Evolutionary conservation across 2,888 invertebrate species (phyloP).

Genomic region (Melikaiella ostensackeni): DNA sequence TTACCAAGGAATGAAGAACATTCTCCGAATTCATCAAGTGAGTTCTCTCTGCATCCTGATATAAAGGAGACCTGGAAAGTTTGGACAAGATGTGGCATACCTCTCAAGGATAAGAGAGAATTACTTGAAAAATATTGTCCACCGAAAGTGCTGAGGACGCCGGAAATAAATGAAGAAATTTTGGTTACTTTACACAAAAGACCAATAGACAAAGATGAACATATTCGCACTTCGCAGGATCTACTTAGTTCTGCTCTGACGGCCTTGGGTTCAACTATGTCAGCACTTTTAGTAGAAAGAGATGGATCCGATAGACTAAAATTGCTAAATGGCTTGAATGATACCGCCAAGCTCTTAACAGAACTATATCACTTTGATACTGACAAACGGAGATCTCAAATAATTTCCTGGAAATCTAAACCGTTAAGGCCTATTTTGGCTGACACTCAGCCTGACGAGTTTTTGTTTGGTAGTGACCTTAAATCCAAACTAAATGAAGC

Average conservation of each 20-base stretch:
- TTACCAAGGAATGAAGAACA: background rate
- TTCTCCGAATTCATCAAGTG: background rate
- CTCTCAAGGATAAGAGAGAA: constrained; percentile 11
- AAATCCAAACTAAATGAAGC: background rate
- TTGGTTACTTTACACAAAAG: constrained; percentile 12
- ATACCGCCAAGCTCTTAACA: constrained; percentile 3
- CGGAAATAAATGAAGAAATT: constrained; percentile 13
- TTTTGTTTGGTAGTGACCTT: constrained; percentile 14
- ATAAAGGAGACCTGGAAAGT: constrained; percentile 6
- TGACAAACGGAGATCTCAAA: constrained; percentile 3
- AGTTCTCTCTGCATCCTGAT: background rate
- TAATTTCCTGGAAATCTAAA: constrained; percentile 26
- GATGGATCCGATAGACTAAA: background rate
- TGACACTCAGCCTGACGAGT: constrained; percentile 6
- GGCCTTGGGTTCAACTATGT: constrained; percentile 6
- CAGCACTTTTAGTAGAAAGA: background rate
- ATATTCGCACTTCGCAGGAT: constrained; percentile 13
- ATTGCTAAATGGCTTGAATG: constrained; percentile 12
- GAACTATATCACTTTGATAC: constrained; percentile 2
- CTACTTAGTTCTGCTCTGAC: constrained; percentile 16
- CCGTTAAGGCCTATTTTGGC: constrained; percentile 6
- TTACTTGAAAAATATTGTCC: constrained; percentile 16
- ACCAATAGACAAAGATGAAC: constrained; percentile 19
- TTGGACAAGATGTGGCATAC: constrained; percentile 22
- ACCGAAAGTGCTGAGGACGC: background rate